phyloP scores from a whole-genome alignment of 2,888 invertebrate genomes.

The Mactromeris polynyma region DNA sequence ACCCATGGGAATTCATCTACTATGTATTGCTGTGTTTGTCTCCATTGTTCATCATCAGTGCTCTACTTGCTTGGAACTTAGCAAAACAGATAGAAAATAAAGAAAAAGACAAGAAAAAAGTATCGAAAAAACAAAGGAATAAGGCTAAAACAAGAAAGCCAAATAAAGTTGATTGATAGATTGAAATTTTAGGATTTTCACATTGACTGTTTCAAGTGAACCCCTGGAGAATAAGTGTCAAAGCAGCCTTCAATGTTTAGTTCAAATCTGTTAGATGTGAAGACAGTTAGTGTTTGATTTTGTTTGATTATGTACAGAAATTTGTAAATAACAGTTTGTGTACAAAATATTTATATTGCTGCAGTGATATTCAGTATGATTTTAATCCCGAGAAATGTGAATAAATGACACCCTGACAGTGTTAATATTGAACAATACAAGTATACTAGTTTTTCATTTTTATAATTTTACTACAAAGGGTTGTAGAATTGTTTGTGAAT shows the following conservation, averaged over 20 bases:
- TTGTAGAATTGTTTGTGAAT: not conserved
- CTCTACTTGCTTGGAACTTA: constrained; percentile 88
- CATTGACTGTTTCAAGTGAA: not conserved
- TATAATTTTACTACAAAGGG: not conserved
- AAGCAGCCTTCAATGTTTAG: not conserved
- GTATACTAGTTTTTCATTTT: not conserved
- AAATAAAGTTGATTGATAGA: constrained; percentile 77
- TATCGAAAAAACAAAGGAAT: constrained; percentile 87
- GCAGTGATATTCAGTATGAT: not conserved
- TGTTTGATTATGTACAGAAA: not conserved
- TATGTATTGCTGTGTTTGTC: constrained; percentile 88
- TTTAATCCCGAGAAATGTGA: not conserved
- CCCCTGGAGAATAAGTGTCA: not conserved
- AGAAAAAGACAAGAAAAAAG: constrained; percentile 88
- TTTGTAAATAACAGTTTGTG: not conserved
- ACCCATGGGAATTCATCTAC: constrained; percentile 88
- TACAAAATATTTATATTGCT: not conserved
- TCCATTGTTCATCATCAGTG: constrained; percentile 88
- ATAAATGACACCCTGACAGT: not conserved
- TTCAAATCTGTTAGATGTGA: not conserved
- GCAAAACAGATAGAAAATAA: constrained; percentile 89
- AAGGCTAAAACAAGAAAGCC: constrained; percentile 85
- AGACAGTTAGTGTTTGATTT: not conserved
- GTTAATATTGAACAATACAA: not conserved
- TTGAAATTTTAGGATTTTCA: not conserved